Conservation (phyloP, 2,888 invertebrate species). For the Eristalis arbustorum region DNA sequence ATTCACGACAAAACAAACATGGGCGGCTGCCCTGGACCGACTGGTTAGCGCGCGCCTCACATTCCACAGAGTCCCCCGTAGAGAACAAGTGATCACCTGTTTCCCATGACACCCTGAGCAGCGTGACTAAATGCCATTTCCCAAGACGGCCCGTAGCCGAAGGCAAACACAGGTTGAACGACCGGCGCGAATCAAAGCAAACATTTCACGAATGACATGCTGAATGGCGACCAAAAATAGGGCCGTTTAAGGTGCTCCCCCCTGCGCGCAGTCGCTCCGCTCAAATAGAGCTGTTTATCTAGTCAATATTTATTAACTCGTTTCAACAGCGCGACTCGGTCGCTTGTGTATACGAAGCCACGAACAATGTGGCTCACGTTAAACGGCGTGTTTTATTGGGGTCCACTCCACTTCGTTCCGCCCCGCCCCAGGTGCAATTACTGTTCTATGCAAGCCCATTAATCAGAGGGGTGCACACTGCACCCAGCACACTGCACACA, state of each 20-base stretch:
- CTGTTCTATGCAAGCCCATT: conserved; percentile 39
- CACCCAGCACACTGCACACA: no score
- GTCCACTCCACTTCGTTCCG: background rate
- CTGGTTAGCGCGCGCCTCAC: background rate
- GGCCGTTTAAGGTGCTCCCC: conserved; percentile 16
- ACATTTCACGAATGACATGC: background rate
- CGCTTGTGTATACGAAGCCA: background rate
- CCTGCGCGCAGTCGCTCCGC: background rate
- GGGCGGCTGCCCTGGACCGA: no score
- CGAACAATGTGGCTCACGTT: conserved; percentile 14
- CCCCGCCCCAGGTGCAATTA: conserved; percentile 58
- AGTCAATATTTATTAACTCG: conserved; percentile 63
- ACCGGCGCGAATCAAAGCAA: conserved; percentile 2
- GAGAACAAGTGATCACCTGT: background rate
- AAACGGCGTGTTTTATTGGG: conserved; percentile 36
- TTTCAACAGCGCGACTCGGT: conserved; percentile 14
- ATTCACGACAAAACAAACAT: background rate
- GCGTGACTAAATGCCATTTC: background rate
- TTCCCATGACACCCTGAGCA: background rate
- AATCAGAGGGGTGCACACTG: conserved; percentile 36
- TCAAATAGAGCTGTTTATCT: conserved; percentile 58
- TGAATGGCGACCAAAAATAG: conserved; percentile 3
- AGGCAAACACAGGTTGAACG: background rate
- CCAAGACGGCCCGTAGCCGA: background rate
- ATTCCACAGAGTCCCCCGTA: background rate